Evolutionary conservation across 2,113 vertebrate genomes (phyloP), one percentile per base, ranked within the genome.

Genomic region (Trinectes maculatus): DNA sequence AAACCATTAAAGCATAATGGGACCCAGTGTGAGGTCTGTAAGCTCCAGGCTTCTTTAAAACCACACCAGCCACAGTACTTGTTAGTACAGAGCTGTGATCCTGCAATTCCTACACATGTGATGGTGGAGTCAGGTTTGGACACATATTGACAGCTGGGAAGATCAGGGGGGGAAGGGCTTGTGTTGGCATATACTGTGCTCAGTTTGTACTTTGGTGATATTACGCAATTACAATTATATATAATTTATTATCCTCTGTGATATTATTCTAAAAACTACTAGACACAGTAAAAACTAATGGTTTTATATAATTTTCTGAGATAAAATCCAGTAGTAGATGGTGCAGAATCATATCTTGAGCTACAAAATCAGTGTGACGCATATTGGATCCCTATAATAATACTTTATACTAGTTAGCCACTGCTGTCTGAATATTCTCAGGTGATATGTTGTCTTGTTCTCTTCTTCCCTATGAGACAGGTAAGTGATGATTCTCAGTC

Each of bases 91-190:
- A 39, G 39, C 62, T 42, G 34, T 22, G 71, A 70, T 68, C 64
- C 60, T 76, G 54, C 64, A 71, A 69, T 80, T 84, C 61, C 75
- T 78, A 31, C 40, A 77, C 46, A 25, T 70, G 56, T 74, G 80
- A 74, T 57, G 61, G 48, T 18, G 60, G 39, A 74, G 37, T 34
- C 63, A 48, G 33, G 46, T 72, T 80, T 77, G 71, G 79, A 87
- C 54, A 67, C 21, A 39, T 29, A 71, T 74, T 82, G 82, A 82
- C 81, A 83, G 81, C 78, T 85, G 75, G 25, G 18, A 40, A 34
- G 25, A 73, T 15, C n/a, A 15, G 3, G n/a, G 22, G 40, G 51
- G 8, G 53, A 6, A 18, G 24, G 54, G 21, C 16, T 15, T 22
- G 64, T 33, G 37, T 52, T 48, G 36, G 15, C 48, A 47, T 44